Percentiles rank a stretch among this genome's conserved stretches.
These are phyloP conservation scores for Mycetomoellerius zeteki DNA, from an alignment of 1,140 invertebrate genomes.

Conservation along the genomic window DNA sequence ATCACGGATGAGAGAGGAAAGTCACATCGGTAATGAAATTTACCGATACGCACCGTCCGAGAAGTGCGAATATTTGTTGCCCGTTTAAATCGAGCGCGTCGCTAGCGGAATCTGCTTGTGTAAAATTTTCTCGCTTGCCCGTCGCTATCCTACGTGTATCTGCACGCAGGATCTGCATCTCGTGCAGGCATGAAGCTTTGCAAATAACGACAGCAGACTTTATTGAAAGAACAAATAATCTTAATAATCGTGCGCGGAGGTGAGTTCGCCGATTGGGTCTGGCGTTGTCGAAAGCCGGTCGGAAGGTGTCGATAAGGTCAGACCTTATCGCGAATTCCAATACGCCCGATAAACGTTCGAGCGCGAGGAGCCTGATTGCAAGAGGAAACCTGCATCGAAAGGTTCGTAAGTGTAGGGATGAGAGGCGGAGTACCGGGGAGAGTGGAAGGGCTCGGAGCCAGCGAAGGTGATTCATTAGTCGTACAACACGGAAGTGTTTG, in stretches of 20 bases:
- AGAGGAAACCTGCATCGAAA: slow-evolving; percentile 55
- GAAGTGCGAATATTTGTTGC: too few relatives aligned
- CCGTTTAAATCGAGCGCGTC: neutral
- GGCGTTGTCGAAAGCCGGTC: slow-evolving; percentile 61
- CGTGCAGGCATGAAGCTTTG: neutral
- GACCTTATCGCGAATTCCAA: slow-evolving; percentile 67
- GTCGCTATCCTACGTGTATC: slow-evolving; percentile 29
- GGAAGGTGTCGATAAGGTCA: slow-evolving; percentile 59
- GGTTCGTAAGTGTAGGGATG: slow-evolving; percentile 10
- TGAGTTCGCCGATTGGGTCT: neutral
- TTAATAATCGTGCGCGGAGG: slow-evolving; percentile 47
- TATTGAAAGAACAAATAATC: slow-evolving; percentile 60
- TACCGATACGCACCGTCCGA: neutral
- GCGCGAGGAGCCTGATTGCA: slow-evolving; percentile 64
- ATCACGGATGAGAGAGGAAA: slow-evolving; percentile 13
- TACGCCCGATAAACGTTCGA: slow-evolving; percentile 67
- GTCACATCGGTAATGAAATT: slow-evolving; percentile 20
- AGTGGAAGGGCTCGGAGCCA: slow-evolving; percentile 69
- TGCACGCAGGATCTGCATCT: slow-evolving; percentile 26
- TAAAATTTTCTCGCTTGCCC: slow-evolving; percentile 24
- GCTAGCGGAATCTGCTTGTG: neutral
- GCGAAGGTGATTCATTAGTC: slow-evolving; percentile 86
- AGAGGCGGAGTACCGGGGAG: slow-evolving; percentile 53
- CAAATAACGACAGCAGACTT: slow-evolving; percentile 25
- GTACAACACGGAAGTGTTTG: slow-evolving; percentile 86